phyloP scores from a whole-genome alignment of 2,797 vertebrate species.

The Sebastolobus alascanus region DNA sequence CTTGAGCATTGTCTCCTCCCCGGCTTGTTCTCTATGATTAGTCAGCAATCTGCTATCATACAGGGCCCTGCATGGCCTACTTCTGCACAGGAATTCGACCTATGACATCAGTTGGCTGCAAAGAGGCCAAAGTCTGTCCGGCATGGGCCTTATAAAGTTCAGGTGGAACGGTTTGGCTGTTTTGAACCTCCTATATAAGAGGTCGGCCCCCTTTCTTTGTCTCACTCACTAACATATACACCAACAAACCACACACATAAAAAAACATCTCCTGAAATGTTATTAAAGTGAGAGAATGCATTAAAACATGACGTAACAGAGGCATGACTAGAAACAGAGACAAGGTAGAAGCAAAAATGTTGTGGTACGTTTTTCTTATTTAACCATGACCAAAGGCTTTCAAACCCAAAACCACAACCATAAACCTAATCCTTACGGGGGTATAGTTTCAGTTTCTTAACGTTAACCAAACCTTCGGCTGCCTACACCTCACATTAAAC shows the following conservation, averaged over 20 bases:
- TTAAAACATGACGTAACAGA: constrained; percentile 23
- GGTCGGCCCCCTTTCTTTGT: constrained; percentile 36
- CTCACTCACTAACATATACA: constrained; percentile 49
- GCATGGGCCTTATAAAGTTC: constrained; percentile 65
- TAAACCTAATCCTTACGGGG: constrained; percentile 36
- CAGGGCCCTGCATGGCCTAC: constrained; percentile 78
- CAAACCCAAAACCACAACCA: constrained; percentile 44
- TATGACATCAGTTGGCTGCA: constrained; percentile 86
- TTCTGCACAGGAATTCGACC: constrained; percentile 87
- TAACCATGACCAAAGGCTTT: constrained; percentile 49
- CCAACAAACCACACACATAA: constrained; percentile 31
- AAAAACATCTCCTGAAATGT: neutral
- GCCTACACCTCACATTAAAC: constrained; percentile 49
- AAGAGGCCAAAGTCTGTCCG: constrained; percentile 82
- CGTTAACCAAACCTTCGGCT: constrained; percentile 51
- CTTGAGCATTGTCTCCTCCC: constrained; percentile 73
- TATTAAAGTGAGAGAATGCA: neutral
- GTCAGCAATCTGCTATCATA: constrained; percentile 86
- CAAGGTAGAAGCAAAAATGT: constrained; percentile 43
- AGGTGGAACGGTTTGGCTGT: constrained; percentile 71
- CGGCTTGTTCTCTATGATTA: constrained; percentile 82
- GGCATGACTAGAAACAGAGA: constrained; percentile 41
- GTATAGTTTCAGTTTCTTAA: constrained; percentile 46
- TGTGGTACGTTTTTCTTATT: constrained; percentile 50
- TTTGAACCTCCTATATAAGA: constrained; percentile 40